Conservation (phyloP, 2,888 invertebrate species). For the Callinectes sapidus region DNA sequence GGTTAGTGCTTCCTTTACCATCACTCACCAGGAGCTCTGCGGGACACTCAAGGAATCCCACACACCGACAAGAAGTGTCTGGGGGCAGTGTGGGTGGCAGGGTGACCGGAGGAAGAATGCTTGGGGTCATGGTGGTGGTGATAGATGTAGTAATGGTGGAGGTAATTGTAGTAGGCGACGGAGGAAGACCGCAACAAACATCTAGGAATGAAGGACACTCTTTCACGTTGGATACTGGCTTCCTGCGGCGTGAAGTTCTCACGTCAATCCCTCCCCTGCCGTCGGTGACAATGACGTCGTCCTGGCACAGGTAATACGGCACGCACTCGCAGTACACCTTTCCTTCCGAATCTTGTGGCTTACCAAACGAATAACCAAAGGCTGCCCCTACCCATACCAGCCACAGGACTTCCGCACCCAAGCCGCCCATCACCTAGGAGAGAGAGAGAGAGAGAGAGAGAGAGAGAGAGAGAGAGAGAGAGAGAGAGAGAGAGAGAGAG, state of each 20-base stretch:
- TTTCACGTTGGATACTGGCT: constrained; percentile 42
- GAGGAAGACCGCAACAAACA: constrained; percentile 57
- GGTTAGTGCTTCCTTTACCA: constrained; percentile 45
- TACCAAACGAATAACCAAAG: neutral
- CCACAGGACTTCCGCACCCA: neutral
- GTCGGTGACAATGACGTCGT: constrained; percentile 55
- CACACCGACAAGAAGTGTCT: constrained; percentile 63
- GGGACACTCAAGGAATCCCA: constrained; percentile 58
- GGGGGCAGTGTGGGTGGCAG: constrained; percentile 44
- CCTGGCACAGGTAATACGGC: constrained; percentile 64
- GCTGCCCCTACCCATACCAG: neutral
- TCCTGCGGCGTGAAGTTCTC: neutral
- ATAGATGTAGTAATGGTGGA: neutral
- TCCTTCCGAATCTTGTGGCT: neutral
- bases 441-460: neutral
- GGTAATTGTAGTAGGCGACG: constrained; percentile 5
- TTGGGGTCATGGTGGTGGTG: neutral
- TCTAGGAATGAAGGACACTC: constrained; percentile 47
- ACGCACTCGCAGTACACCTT: constrained; percentile 72
- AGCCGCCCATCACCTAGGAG: neutral
- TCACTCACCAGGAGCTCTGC: constrained; percentile 50
- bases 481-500: neutral
- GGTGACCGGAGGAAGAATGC: neutral
- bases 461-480: constrained; percentile 4
- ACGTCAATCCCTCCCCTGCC: constrained; percentile 44